These are phyloP conservation scores for Melospiza georgiana DNA, from an alignment of 2,113 vertebrate genomes.

Conservation along the genomic window DNA sequence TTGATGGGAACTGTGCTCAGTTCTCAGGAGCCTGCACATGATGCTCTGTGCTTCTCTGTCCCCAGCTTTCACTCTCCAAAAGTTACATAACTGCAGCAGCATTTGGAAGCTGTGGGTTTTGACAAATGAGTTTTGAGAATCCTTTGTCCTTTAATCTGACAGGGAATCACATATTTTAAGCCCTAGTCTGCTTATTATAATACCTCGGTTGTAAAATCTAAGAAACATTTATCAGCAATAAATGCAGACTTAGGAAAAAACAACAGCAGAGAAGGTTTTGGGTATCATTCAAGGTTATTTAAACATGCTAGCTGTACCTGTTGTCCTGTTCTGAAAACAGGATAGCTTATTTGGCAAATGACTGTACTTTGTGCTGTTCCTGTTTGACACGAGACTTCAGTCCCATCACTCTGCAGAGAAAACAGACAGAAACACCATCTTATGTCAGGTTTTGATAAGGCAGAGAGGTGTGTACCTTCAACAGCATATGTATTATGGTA, in stretches of 20 bases:
- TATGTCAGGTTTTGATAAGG: background rate
- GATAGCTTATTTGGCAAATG: conserved; percentile 85
- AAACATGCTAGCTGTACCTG: conserved; percentile 70
- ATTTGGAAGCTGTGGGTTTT: background rate
- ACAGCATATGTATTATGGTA: background rate
- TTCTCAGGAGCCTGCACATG: fast-evolving
- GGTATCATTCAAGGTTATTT: background rate
- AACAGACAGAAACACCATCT: background rate
- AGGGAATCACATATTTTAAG: background rate
- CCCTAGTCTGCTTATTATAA: background rate
- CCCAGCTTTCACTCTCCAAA: background rate
- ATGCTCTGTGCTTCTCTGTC: background rate
- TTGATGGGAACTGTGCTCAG: background rate
- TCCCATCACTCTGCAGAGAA: conserved; percentile 78
- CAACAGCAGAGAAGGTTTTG: background rate
- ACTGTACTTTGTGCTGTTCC: conserved; percentile 71
- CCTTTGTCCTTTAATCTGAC: background rate
- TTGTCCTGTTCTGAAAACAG: conserved; percentile 78
- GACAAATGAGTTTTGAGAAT: background rate
- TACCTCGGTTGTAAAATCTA: background rate
- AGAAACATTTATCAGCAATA: background rate
- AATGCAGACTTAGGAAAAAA: background rate
- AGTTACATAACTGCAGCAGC: background rate
- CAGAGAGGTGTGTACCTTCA: background rate
- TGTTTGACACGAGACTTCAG: conserved; percentile 83